Percentiles rank a stretch among this genome's conserved stretches.
These are phyloP conservation scores for Parazoanthus darwini DNA, from an alignment of 92 coral and sea anemone genomes.

Conservation along the genomic window DNA sequence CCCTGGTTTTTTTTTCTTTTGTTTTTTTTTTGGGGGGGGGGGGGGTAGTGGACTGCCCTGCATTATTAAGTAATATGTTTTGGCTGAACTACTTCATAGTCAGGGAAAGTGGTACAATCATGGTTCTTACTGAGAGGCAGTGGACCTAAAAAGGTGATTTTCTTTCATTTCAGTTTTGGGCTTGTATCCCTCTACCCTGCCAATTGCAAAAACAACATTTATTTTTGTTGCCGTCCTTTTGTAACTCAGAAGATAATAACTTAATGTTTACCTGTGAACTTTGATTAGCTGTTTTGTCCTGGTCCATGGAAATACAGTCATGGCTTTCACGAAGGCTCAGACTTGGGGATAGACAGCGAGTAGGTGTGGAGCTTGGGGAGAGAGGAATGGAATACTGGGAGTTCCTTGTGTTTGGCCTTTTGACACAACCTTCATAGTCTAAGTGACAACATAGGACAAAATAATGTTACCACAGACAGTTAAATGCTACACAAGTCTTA, in stretches of 20 bases:
- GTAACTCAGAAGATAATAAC: too few relatives aligned
- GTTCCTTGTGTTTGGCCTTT: constrained; percentile 28
- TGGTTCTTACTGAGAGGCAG: too few relatives aligned
- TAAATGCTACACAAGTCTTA: too few relatives aligned
- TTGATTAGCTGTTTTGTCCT: constrained; percentile 28
- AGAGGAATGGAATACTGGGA: constrained; percentile 19
- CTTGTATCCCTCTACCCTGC: background rate
- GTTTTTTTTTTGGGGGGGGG: too few relatives aligned
- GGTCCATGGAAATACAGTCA: constrained; percentile 35
- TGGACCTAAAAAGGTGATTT: too few relatives aligned
- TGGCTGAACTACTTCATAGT: too few relatives aligned
- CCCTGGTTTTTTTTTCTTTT: too few relatives aligned
- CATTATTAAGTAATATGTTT: too few relatives aligned
- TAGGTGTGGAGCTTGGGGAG: background rate
- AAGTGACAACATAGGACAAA: background rate
- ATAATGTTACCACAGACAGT: background rate
- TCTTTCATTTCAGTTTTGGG: too few relatives aligned
- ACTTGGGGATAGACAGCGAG: constrained; percentile 2
- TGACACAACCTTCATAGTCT: constrained; percentile 31
- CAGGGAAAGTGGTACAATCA: too few relatives aligned
- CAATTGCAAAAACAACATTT: background rate
- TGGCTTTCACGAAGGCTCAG: constrained; percentile 16
- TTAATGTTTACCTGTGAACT: constrained; percentile 27
- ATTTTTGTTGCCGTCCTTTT: background rate
- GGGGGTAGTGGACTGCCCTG: too few relatives aligned